A percentile compares a stretch with the other conserved stretches of the same genome.
Conservation (phyloP, 2,113 vertebrate genomes). For the Indicator maculatus region DNA sequence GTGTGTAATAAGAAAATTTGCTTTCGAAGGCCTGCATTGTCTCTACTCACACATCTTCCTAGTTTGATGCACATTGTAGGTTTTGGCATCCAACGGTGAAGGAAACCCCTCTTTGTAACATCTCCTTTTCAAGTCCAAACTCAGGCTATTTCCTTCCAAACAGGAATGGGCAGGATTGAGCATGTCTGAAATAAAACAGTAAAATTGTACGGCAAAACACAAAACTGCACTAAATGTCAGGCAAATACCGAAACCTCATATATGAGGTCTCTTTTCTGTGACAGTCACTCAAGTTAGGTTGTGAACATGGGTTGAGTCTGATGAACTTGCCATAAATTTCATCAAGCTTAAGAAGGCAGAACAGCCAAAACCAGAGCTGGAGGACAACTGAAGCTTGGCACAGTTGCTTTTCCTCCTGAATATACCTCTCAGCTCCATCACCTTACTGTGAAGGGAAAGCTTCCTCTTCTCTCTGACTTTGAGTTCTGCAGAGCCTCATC, state of each 20-base stretch:
- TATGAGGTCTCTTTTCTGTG: not conserved
- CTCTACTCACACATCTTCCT: not conserved
- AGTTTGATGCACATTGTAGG: accelerated
- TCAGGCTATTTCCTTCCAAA: not conserved
- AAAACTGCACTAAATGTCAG: not conserved
- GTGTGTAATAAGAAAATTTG: not conserved
- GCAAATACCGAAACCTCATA: not conserved
- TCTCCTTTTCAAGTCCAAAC: not conserved
- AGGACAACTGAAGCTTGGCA: not conserved
- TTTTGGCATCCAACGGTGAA: not conserved
- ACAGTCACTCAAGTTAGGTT: not conserved
- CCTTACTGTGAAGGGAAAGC: not conserved
- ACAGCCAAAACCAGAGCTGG: not conserved
- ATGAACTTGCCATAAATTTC: not conserved
- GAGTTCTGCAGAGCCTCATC: not conserved
- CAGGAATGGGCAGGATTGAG: not conserved
- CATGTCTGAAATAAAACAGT: not conserved
- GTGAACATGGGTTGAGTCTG: not conserved
- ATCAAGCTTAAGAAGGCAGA: not conserved
- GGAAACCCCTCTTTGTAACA: not conserved
- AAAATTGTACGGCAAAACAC: not conserved
- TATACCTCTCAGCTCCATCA: accelerated
- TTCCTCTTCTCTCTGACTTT: not conserved
- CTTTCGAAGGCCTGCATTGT: not conserved
- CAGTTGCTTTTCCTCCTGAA: not conserved